A percentile compares a stretch with the other conserved stretches of the same genome.
These are phyloP conservation scores for Notothenia rossii DNA, from an alignment of 2,113 vertebrate species.

Conservation along the genomic window DNA sequence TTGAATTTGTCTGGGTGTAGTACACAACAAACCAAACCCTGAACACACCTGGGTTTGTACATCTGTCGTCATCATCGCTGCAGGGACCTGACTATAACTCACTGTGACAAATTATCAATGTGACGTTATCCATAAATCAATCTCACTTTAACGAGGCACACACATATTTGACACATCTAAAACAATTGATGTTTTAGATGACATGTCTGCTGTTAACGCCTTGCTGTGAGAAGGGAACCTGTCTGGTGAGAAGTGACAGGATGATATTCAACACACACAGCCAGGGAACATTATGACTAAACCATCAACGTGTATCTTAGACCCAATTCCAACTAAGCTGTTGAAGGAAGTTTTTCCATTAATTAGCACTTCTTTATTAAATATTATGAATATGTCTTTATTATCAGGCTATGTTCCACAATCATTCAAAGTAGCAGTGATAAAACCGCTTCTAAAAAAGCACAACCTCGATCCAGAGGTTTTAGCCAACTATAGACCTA, in stretches of 20 bases:
- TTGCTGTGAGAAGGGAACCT: background rate
- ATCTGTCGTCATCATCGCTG: background rate
- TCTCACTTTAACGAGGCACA: slow-evolving; percentile 2
- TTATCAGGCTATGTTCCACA: no score
- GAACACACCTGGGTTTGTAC: slow-evolving; percentile 19
- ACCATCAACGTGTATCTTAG: no score
- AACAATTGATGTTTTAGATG: background rate
- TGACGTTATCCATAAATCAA: background rate
- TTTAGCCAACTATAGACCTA: no score
- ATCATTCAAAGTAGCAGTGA: no score
- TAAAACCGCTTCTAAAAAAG: no score
- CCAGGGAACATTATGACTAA: background rate
- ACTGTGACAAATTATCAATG: background rate
- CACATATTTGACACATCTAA: background rate
- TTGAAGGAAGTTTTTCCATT: no score
- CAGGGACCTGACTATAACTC: background rate
- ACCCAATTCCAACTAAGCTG: no score
- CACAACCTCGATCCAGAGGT: no score
- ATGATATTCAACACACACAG: background rate
- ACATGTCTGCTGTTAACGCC: background rate
- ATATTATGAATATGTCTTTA: no score
- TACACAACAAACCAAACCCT: background rate
- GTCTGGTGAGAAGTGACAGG: background rate
- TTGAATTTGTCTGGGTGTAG: no score
- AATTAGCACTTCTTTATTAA: no score